Evolutionary conservation across 2,888 invertebrate species (phyloP), one percentile per base, ranked within the genome.

Genomic region (Branchellion lobata): DNA sequence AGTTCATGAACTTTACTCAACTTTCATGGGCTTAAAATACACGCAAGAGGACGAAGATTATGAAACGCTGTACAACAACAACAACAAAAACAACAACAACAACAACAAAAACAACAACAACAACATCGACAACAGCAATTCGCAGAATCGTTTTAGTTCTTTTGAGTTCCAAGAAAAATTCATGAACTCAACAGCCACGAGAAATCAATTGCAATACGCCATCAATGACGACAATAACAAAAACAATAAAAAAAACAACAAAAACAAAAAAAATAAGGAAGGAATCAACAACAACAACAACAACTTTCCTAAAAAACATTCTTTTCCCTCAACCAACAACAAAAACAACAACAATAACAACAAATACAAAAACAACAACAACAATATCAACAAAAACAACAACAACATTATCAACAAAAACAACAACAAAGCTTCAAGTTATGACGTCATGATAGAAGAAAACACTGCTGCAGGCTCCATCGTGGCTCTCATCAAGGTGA

Each of bases 401-500:
- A 47, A 75, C 14, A 75, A 53, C 33, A 75, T 14, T 31, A 33
- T 27, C 34, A 31, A 34, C 8, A 31, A 69, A 3, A 31, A 69
- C 27, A 27, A 69, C 29, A 34, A 31, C 11, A 2, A 34, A 5
- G 5, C 3, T 69, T 14, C 3, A 2, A 31, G 21, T n/a, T 57
- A 57, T 57, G 24, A 33, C 27, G 69, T 69, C 27, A 31, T 34
- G 36, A 57, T 77, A 5, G 65, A 65, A 61, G 77, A 77, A n/a
- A 77, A 77, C 65, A 57, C 77, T 14, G 53, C 77, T 24, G 65
- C 29, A 14, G 36, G 40, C 11, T 57, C 77, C 21, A 65, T 77
- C 21, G 77, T 77, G 11, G 77, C 77, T 24, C 65, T 65, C 1
- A 57, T 77, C 5, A 77, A 77, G 40, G 65, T 65, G 24, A 65